Conservation (phyloP, 1,140 invertebrate species). For the Metaphire vulgaris region DNA sequence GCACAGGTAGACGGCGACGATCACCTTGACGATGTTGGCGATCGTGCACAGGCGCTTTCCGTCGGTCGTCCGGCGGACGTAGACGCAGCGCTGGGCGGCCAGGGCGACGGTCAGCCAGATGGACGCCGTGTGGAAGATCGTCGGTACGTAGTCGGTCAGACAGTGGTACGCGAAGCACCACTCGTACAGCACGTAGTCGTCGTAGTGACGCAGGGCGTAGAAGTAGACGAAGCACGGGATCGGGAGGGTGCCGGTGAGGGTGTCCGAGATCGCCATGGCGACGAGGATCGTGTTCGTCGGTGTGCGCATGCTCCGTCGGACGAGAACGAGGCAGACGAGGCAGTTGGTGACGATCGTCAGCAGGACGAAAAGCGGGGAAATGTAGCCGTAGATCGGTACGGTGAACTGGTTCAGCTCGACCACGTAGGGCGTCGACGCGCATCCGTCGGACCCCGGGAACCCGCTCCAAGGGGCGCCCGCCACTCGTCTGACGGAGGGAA, state of each 20-base stretch:
- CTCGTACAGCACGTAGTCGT: background rate
- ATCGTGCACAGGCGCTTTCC: background rate
- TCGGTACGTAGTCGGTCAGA: background rate
- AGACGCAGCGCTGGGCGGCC: background rate
- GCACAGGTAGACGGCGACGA: slow-evolving; percentile 65
- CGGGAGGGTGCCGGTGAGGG: slow-evolving; percentile 76
- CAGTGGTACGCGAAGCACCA: background rate
- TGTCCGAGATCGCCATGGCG: slow-evolving; percentile 80
- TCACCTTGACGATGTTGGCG: slow-evolving; percentile 70
- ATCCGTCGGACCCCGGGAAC: background rate
- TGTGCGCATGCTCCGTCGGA: slow-evolving; percentile 58
- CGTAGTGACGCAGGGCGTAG: background rate
- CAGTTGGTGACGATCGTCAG: slow-evolving; percentile 79
- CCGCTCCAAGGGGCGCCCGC: too few relatives aligned
- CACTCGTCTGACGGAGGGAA: background rate
- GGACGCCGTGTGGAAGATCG: slow-evolving; percentile 1
- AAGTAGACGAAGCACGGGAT: slow-evolving; percentile 55
- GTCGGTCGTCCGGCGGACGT: background rate
- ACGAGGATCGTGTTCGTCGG: slow-evolving; percentile 62
- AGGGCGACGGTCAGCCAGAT: background rate
- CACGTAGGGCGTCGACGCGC: background rate
- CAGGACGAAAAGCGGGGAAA: slow-evolving; percentile 71
- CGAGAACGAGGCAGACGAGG: slow-evolving; percentile 65
- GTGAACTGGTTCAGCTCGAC: background rate
- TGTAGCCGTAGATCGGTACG: slow-evolving; percentile 32